A percentile compares a stretch with the other conserved stretches of the same genome.
These are phyloP conservation scores for Balanococcus diminutus DNA, from an alignment of 2,888 invertebrate genomes.

Conservation along the genomic window DNA sequence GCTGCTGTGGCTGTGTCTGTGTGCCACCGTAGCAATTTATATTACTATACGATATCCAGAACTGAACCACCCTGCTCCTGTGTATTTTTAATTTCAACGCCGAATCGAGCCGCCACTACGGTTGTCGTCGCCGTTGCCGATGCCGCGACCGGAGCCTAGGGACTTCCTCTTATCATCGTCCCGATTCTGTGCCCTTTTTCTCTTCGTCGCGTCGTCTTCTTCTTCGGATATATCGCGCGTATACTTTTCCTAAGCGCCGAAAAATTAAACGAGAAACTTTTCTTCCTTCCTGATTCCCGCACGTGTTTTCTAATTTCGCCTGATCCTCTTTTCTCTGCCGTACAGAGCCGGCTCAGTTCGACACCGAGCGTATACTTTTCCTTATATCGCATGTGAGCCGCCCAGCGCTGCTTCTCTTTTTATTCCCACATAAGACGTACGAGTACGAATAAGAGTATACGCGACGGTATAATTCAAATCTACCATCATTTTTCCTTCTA, in stretches of 20 bases:
- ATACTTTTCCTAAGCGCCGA: constrained; percentile 4
- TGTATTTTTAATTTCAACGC: constrained; percentile 15
- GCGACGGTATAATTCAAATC: background rate
- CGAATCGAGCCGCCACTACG: background rate
- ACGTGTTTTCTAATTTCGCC: constrained; percentile 23
- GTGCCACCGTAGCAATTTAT: background rate
- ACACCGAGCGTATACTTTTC: background rate
- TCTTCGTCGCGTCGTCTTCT: background rate
- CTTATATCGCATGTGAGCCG: background rate
- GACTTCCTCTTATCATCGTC: constrained; percentile 21
- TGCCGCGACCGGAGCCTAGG: background rate
- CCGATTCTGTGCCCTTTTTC: background rate
- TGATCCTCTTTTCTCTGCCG: background rate
- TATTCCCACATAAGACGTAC: no score
- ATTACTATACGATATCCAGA: background rate
- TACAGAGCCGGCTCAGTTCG: background rate
- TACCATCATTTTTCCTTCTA: background rate
- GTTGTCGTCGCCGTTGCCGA: background rate
- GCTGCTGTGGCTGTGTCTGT: background rate
- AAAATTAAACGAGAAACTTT: constrained; percentile 24
- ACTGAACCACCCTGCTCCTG: background rate
- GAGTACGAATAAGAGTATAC: background rate
- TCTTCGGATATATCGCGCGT: background rate
- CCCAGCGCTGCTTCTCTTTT: no score
- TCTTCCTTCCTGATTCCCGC: constrained; percentile 16